These are phyloP conservation scores for Drosophila testacea DNA, from an alignment of 2,888 invertebrate genomes.

Conservation along the genomic window DNA sequence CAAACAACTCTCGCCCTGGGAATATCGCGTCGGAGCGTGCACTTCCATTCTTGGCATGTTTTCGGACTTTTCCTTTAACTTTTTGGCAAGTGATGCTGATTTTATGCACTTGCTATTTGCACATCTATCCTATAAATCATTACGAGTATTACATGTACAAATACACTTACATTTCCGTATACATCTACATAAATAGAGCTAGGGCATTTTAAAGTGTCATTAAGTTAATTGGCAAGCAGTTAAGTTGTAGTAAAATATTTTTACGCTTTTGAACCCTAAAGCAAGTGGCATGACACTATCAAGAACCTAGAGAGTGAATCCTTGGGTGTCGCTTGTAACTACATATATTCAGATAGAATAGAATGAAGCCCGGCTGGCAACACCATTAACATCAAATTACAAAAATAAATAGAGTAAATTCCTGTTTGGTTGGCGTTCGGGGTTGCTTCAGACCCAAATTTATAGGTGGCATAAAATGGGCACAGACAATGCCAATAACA, in stretches of 20 bases:
- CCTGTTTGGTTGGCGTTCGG: conserved; percentile 26
- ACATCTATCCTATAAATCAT: conserved; percentile 49
- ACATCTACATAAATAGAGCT: conserved; percentile 8
- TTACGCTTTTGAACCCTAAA: conserved; percentile 32
- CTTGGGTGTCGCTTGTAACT: conserved; percentile 19
- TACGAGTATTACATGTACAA: conserved; percentile 34
- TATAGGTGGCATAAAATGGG: conserved; percentile 75
- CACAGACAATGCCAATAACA: conserved; percentile 81
- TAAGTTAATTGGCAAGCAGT: conserved; percentile 59
- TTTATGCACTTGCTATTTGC: conserved; percentile 35
- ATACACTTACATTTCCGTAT: conserved; percentile 7
- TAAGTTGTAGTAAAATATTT: conserved; percentile 30
- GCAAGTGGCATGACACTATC: conserved; percentile 19
- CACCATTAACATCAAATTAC: conserved; percentile 76
- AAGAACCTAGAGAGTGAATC: conserved; percentile 1
- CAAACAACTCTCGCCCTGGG: conserved; percentile 13
- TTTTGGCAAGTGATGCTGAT: conserved; percentile 47
- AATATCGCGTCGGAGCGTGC: conserved; percentile 1
- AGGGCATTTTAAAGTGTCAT: conserved; percentile 59
- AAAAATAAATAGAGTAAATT: conserved; percentile 65
- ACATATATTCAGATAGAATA: neutral
- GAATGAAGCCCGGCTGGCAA: conserved; percentile 20
- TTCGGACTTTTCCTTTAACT: conserved; percentile 25
- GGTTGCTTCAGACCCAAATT: conserved; percentile 55
- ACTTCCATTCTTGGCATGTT: conserved; percentile 35